These are phyloP conservation scores for Lutraria rhynchaena DNA, from an alignment of 1,140 invertebrate species.

Conservation along the genomic window DNA sequence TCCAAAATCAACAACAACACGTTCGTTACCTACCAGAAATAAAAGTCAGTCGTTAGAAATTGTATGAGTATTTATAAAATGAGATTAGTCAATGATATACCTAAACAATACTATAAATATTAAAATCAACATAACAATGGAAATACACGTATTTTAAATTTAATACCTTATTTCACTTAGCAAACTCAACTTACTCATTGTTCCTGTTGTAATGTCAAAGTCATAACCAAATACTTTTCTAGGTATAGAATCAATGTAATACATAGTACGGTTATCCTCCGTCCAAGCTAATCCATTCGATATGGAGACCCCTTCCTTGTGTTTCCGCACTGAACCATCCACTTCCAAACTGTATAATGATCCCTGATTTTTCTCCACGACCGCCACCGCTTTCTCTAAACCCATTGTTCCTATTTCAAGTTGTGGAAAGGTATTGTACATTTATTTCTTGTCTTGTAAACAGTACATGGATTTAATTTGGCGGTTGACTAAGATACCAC, in stretches of 20 bases:
- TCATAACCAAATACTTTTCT: conserved; percentile 86
- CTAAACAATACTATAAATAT: no score
- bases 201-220: conserved; percentile 87
- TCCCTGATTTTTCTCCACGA: conserved; percentile 23
- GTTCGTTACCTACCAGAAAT: conserved; percentile 51
- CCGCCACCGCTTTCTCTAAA: conserved; percentile 6
- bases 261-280: conserved; percentile 85
- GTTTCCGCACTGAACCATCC: conserved; percentile 36
- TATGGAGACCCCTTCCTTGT: conserved; percentile 52
- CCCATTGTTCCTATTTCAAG: conserved; percentile 57
- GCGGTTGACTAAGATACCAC: no score
- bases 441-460: no score
- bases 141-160: no score
- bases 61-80: no score
- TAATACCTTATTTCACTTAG: no score
- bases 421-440: no score
- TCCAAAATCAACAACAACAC: conserved; percentile 32
- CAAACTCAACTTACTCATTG: conserved; percentile 85
- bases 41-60: no score
- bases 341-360: conserved; percentile 41
- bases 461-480: no score
- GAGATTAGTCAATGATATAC: no score
- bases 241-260: conserved; percentile 82
- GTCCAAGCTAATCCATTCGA: conserved; percentile 87
- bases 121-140: no score